Evolutionary conservation across 2,888 invertebrate species (phyloP).

Genomic region (Podotricha telesiphe): DNA sequence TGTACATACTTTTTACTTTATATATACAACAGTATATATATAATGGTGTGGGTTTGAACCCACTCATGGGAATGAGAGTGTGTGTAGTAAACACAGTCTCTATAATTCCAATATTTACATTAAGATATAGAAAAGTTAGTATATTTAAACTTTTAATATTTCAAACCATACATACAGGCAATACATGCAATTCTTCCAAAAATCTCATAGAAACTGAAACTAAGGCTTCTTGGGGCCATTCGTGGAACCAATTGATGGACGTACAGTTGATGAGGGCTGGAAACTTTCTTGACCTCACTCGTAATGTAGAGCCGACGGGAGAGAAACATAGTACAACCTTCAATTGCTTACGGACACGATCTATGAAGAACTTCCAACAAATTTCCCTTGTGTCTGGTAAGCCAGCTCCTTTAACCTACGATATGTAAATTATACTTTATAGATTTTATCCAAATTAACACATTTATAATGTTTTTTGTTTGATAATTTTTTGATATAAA

Average conservation of each 20-base stretch:
- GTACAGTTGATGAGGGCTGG: conserved; percentile 98
- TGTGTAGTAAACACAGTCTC: too few relatives aligned
- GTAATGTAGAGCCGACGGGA: conserved; percentile 96
- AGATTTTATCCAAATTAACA: neutral
- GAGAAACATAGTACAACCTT: conserved; percentile 98
- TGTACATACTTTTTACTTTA: too few relatives aligned
- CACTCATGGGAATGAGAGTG: too few relatives aligned
- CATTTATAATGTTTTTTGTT: neutral
- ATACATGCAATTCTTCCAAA: conserved; percentile 89
- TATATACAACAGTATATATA: too few relatives aligned
- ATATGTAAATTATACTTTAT: too few relatives aligned
- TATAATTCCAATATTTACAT: too few relatives aligned
- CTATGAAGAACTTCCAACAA: conserved; percentile 99
- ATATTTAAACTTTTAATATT: neutral
- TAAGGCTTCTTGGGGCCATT: conserved; percentile 98
- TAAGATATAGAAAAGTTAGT: too few relatives aligned
- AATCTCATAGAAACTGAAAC: conserved; percentile 96
- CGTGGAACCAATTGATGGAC: conserved; percentile 98
- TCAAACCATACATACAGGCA: conserved; percentile 85
- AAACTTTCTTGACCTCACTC: conserved; percentile 96
- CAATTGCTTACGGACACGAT: conserved; percentile 93
- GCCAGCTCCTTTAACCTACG: conserved; percentile 91
- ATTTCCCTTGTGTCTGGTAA: conserved; percentile 96
- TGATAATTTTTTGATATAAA: too few relatives aligned
- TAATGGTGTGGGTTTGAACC: too few relatives aligned